phyloP scores from a whole-genome alignment of 2,797 vertebrate species.

The Acanthurus lineatus region DNA sequence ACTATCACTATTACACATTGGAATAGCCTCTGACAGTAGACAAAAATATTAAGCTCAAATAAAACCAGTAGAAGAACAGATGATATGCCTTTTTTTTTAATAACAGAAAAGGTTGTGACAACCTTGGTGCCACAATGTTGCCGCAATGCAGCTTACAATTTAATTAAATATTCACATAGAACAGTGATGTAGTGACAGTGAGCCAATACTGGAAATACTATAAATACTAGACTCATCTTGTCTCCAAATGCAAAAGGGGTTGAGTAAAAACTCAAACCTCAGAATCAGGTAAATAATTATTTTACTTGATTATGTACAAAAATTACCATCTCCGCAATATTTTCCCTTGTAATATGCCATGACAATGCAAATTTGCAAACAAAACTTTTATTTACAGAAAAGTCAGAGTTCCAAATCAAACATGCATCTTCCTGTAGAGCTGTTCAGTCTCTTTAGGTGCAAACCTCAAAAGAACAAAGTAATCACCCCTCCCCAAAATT shows the following conservation, averaged over 20 bases:
- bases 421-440: neutral
- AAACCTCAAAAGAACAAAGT: neutral
- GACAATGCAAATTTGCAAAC: constrained; percentile 7
- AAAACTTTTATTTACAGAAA: constrained; percentile 21
- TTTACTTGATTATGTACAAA: constrained; percentile 3
- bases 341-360: neutral
- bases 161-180: constrained; percentile 54
- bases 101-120: neutral
- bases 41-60: constrained; percentile 8
- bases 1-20: neutral
- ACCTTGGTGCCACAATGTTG: neutral
- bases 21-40: neutral
- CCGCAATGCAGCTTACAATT: constrained; percentile 43
- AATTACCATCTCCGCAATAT: neutral
- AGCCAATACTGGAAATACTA: neutral
- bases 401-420: constrained; percentile 2
- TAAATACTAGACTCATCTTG: neutral
- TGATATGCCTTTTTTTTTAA: constrained; percentile 9
- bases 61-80: constrained; percentile 12
- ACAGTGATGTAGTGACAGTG: neutral
- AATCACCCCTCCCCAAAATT: neutral
- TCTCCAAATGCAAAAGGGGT: neutral
- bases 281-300: neutral
- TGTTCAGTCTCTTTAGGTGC: neutral
- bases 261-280: neutral